Evolutionary conservation across 2,797 vertebrate genomes (phyloP), one percentile per base, ranked within the genome.

Genomic region (Rachycentron canadum): DNA sequence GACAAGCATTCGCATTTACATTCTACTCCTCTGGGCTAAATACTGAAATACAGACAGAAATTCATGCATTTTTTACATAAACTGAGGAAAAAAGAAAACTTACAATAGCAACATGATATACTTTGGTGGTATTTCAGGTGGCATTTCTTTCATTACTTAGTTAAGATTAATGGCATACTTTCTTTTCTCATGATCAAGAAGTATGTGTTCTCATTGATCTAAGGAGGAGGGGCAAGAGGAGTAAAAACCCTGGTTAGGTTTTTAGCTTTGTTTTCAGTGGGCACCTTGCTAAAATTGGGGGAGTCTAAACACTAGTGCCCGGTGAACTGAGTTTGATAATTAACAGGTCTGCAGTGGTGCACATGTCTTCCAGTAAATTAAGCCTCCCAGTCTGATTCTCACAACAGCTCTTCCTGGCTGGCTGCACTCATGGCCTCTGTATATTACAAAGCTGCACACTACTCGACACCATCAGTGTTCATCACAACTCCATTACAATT

Each of bases 1-100:
- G 40, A 56, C 21, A 69, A 19, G 23, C 45, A 73, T 70, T 72
- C 43, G 12, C 68, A 81, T 69, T 23, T 76, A 78, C 32, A 78
- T 69, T 56, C 52, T 40, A 13, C 32, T 73, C 23, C 57, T 78
- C 50, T 45, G 3, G 28, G 62, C 45, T 41, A 67, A 23, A 74
- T 30, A 60, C 45, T 64, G 45, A 71, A 64, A 57, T 50, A 62
- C 5, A 30, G 28, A 55, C 60, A 50, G 17, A 72, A 21, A 60
- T 55, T 64, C n/a, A 59, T 50, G 45, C 30, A 3, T 55, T 57
- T 78, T 72, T 57, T 10, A 72, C 60, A 78, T 53, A 45, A 78
- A 65, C 34, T 49, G 12, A 62, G 7, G 7, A 55, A 63, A n/a
- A 38, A 55, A 58, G 8, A 43, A 62, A 41, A 49, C 23, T 34